Evolutionary conservation across 2,113 vertebrate species (phyloP), one percentile per base, ranked within the genome.

Genomic region (Eudyptes chrysolophus): DNA sequence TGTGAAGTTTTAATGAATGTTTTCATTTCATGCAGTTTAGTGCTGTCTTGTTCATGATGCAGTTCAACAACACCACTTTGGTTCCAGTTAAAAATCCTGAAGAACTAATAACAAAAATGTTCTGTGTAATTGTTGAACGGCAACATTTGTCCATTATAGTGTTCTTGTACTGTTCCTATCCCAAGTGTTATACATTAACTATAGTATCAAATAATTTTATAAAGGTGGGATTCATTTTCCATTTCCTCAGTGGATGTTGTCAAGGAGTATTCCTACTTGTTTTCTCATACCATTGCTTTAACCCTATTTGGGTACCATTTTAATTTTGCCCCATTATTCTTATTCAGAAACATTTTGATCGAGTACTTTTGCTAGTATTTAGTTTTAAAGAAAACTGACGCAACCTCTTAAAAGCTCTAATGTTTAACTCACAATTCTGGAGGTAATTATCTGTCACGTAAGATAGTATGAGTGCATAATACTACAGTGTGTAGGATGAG

Each of bases 1-100:
- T 34, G 42, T 91, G 61, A 97, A 94, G 72, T 89, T 94, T 93
- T 95, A 90, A 94, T 94, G 68, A 84, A 76, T n/a, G 30, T 46
- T 90, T 92, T 52, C 48, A 24, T 84, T 88, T 84, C 42, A 49
- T 51, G 40, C 16, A 62, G 71, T 93, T 87, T 88, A 88, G n/a
- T 38, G 30, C 58, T 82, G 72, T 79, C 75, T 89, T 77, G 49
- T 71, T 89, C 57, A 20, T 21, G 44, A 69, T 54, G 36, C 36
- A 75, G 40, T 86, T 94, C 40, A 80, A 83, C 66, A 83, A 80
- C 85, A 75, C 10, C 38, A 58, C 8, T 89, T 78, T 8, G 51
- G 19, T 90, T 92, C 42, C 29, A 48, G 38, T 92, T 60, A 72
- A 89, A 87, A 92, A 57, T 79, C 32, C 36, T 62, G 13, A 69